Conservation (phyloP, 2,113 vertebrate species). For the Poeciliopsis occidentalis region DNA sequence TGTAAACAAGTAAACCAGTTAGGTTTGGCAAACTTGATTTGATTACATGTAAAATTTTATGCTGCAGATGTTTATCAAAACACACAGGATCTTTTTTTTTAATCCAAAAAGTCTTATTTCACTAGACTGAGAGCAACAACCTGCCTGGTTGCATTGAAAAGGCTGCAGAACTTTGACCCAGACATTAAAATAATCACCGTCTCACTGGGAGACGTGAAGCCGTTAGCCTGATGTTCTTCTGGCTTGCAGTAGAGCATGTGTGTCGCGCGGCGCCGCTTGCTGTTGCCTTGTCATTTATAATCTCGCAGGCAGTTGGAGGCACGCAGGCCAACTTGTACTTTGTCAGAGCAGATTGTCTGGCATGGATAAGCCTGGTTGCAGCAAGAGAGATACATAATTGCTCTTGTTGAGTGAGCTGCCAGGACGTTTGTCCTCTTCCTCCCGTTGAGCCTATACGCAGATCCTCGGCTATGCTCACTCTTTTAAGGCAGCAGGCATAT, state of each 20-base stretch:
- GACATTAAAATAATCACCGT: conserved; percentile 32
- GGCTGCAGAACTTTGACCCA: neutral
- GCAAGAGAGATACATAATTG: conserved; percentile 61
- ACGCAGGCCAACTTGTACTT: conserved; percentile 64
- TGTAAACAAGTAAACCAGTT: no score
- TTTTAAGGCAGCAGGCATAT: conserved; percentile 45
- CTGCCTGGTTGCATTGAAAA: conserved; percentile 16
- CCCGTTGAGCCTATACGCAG: conserved; percentile 61
- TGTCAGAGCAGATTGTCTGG: conserved; percentile 74
- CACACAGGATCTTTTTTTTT: no score
- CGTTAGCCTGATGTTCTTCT: conserved; percentile 31
- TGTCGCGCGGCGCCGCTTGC: conserved; percentile 50
- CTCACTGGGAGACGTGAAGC: conserved; percentile 32
- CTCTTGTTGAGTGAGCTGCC: conserved; percentile 63
- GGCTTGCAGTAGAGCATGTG: conserved; percentile 59
- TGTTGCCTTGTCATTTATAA: conserved; percentile 61
- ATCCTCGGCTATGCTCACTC: conserved; percentile 58
- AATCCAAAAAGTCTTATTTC: no score
- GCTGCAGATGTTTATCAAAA: no score
- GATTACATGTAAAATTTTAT: no score
- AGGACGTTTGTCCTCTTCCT: conserved; percentile 63
- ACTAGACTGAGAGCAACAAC: no score
- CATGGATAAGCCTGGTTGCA: conserved; percentile 64
- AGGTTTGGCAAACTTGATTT: no score
- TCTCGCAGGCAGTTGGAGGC: conserved; percentile 62